A percentile compares a stretch with the other conserved stretches of the same genome.
These are phyloP conservation scores for Agrotis ipsilon DNA, from an alignment of 2,888 invertebrate genomes.

Conservation along the genomic window DNA sequence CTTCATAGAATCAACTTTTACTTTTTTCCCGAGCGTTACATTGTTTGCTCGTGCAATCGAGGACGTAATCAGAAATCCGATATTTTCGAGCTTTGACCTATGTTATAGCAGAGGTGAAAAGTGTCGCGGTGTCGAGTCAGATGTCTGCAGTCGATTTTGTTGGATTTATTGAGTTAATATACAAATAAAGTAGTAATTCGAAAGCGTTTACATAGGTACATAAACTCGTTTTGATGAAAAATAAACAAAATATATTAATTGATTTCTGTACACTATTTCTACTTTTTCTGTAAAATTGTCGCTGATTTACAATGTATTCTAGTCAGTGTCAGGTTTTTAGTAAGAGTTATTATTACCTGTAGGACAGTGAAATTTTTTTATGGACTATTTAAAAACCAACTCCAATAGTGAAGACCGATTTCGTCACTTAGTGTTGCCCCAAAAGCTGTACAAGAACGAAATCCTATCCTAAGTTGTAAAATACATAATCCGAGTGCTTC, in stretches of 20 bases:
- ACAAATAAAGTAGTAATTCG: too few species aligned
- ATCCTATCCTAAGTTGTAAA: not conserved
- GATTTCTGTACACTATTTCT: too few species aligned
- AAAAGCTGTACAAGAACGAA: not conserved
- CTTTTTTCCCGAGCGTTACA: conserved; percentile 30
- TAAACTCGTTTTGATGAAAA: too few species aligned
- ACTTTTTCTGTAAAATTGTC: too few species aligned
- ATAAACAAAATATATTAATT: too few species aligned
- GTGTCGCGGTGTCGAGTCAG: conserved; percentile 34
- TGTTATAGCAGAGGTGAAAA: conserved; percentile 46
- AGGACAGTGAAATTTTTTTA: too few species aligned
- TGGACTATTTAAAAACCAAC: too few species aligned
- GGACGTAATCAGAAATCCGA: conserved; percentile 51
- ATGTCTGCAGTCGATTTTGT: conserved; percentile 38
- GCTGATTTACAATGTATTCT: too few species aligned
- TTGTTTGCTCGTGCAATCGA: conserved; percentile 58
- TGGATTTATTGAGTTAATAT: conserved; percentile 13
- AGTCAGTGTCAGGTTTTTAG: too few species aligned
- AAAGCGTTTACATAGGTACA: too few species aligned
- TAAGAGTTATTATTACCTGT: too few species aligned
- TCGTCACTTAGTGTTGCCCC: not conserved
- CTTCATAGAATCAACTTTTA: conserved; percentile 45
- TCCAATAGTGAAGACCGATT: not conserved
- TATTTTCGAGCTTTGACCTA: conserved; percentile 51
- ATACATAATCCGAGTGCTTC: not conserved